Percentiles rank a stretch among this genome's conserved stretches.
Evolutionary conservation across 2,113 vertebrate genomes (phyloP).

Genomic region (Lampris incognitus): DNA sequence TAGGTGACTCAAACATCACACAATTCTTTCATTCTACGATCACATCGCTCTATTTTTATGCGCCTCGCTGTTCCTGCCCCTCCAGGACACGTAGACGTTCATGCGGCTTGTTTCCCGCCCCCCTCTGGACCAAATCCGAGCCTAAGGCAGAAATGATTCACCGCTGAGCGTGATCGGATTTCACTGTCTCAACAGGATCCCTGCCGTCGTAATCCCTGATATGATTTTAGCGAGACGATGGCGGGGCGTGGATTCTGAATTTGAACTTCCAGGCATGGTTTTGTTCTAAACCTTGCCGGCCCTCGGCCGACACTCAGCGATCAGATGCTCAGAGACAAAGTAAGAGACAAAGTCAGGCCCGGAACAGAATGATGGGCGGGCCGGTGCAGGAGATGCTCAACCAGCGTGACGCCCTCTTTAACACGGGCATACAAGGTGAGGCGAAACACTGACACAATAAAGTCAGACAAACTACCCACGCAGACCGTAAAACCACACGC

Average conservation of each 20-base stretch:
- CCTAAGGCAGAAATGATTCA: constrained; percentile 28
- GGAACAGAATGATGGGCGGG: too few species aligned
- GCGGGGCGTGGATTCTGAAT: constrained; percentile 18
- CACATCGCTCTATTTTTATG: constrained; percentile 1
- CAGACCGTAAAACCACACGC: too few species aligned
- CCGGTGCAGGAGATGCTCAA: too few species aligned
- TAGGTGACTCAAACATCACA: constrained; percentile 26
- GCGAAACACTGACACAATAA: too few species aligned
- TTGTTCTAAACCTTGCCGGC: constrained; percentile 23
- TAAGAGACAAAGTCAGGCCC: constrained; percentile 1
- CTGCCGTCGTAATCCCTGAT: constrained; percentile 23
- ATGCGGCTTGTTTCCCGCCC: not conserved
- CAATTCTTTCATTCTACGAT: constrained; percentile 3
- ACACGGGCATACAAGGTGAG: too few species aligned
- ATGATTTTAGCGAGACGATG: not conserved
- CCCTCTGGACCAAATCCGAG: not conserved
- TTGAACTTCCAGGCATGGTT: not conserved
- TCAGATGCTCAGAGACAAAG: constrained; percentile 7
- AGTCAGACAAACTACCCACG: too few species aligned
- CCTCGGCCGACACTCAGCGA: constrained; percentile 7
- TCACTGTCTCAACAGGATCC: constrained; percentile 17
- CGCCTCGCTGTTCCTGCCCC: constrained; percentile 4
- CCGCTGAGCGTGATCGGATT: constrained; percentile 19
- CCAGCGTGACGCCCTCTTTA: too few species aligned
- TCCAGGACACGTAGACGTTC: constrained; percentile 13